Evolutionary conservation across 2,888 invertebrate genomes (phyloP).

Genomic region (Hymenopus coronatus): DNA sequence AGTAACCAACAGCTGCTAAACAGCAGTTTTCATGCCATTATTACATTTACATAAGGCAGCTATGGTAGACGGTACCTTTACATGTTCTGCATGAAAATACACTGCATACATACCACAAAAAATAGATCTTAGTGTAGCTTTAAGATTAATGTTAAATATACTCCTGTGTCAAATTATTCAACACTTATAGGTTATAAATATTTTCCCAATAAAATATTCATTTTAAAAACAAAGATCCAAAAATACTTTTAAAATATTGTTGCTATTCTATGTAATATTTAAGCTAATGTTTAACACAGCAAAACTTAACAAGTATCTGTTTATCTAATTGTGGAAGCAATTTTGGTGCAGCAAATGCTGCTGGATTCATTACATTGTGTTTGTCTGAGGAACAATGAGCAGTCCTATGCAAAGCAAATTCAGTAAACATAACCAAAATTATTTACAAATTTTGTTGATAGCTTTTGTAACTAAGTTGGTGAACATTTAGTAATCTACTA

Average conservation of each 20-base stretch:
- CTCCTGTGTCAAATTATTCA: background rate
- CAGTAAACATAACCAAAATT: background rate
- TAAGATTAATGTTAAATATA: background rate
- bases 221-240: background rate
- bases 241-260: background rate
- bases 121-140: background rate
- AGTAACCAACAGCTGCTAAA: background rate
- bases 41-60: background rate
- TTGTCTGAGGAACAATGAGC: background rate
- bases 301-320: background rate
- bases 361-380: background rate
- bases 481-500: background rate
- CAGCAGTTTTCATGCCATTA: background rate
- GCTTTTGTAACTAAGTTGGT: background rate
- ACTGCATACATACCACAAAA: background rate
- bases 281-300: background rate
- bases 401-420: background rate
- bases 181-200: background rate
- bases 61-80: background rate
- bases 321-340: background rate
- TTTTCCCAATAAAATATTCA: background rate
- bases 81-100: background rate
- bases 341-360: background rate
- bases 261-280: background rate
- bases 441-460: background rate